Base-by-base conservation (phyloP, 2,888 invertebrate genomes). In the Taenaris catops region DNA sequence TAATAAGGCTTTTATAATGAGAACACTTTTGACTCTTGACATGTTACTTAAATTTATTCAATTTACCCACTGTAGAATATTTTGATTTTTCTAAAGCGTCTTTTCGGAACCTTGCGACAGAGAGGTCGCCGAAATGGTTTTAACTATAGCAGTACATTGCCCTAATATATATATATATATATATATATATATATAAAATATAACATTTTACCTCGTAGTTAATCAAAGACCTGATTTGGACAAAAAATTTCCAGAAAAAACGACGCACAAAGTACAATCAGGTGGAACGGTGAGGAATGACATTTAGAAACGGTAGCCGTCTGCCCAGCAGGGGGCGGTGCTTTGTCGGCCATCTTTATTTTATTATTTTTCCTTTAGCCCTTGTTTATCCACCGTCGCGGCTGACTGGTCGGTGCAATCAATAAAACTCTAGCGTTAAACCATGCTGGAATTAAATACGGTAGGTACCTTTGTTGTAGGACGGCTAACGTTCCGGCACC, bases 361-460 rank as follows among this genome's bases (percentile, higher is more conserved):
- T 76, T 68, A 63, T 69, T 69, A 58, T 63, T 68, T 74, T 74
- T n/a, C n/a, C n/a, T n/a, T 78, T 73, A 66, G 55, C 34, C 71
- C 74, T 80, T 84, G 83, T 84, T 86, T 83, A 80, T 78, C 81
- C 80, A 80, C 68, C 73, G 80, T 71, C 62, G 60, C 75, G 81
- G 72, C 67, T 76, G 54, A 83, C 58, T 79, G 81, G 67, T 48
- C 53, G 62, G 57, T 48, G 81, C 80, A 83, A 84, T 84, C 83
- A 83, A 84, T 84, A 84, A 75, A 74, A 58, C 64, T 69, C 62
- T 60, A 80, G 74, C 75, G 75, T 73, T 70, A 73, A 73, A 69
- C 72, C 72, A 63, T 65, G 64, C 55, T 49, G 58, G 73, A 75
- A 80, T 81, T 81, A 78, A 80, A 81, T 79, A 78, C 68, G 51